phyloP scores from a whole-genome alignment of 2,113 vertebrate species.

The Gnathonemus echidnorhynchus region DNA sequence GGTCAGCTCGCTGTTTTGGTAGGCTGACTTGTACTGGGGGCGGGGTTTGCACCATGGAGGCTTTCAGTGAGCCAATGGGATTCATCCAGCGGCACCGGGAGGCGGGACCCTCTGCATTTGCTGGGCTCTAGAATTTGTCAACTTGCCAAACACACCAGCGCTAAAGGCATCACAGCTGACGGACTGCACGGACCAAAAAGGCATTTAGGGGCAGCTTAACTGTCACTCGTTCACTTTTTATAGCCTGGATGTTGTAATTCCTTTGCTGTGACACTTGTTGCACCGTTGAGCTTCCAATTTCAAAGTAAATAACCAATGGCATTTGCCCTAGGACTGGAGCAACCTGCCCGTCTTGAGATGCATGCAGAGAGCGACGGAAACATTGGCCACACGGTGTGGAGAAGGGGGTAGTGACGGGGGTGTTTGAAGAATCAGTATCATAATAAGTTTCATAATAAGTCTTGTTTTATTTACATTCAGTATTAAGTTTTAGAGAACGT shows the following conservation, averaged over 20 bases:
- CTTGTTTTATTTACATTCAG: not conserved
- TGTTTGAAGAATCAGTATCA: not conserved
- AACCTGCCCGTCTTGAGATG: not conserved
- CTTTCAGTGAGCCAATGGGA: not conserved
- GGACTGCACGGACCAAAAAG: not conserved
- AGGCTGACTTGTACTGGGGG: not conserved
- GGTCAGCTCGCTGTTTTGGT: not conserved
- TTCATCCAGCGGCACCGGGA: not conserved
- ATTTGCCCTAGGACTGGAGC: not conserved
- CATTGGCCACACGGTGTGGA: not conserved
- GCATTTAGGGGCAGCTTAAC: not conserved
- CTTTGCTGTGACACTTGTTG: not conserved
- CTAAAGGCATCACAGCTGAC: not conserved
- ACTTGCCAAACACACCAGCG: not conserved
- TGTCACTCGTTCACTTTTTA: not conserved
- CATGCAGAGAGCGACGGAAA: not conserved
- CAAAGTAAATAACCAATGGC: not conserved
- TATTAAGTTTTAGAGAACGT: not conserved
- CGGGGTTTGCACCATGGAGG: not conserved
- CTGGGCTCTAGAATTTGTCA: not conserved
- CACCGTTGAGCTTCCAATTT: not conserved
- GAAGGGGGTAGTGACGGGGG: not conserved
- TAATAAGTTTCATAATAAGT: not conserved
- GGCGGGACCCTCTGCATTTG: not conserved
- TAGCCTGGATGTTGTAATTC: not conserved